Conservation (phyloP, 92 coral and sea anemone species). For the Pocillopora grandis region DNA sequence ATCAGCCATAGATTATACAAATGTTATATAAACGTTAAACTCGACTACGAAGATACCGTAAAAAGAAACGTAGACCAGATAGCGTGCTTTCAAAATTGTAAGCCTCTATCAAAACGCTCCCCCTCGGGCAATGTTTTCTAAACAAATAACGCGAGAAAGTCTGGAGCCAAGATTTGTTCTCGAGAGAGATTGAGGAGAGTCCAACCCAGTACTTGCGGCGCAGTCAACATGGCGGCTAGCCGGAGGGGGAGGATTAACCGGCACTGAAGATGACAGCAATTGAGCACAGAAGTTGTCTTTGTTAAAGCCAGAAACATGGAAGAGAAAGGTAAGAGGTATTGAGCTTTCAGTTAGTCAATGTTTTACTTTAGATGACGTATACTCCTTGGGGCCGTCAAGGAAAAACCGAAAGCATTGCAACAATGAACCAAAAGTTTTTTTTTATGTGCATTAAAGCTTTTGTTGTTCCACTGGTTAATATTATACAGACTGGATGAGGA, state of each 20-base stretch:
- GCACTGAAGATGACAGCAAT: not conserved
- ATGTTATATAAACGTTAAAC: constrained; percentile 13
- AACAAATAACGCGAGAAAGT: constrained; percentile 46
- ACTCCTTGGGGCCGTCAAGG: not conserved
- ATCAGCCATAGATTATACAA: constrained; percentile 56
- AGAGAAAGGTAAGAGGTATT: constrained; percentile 5
- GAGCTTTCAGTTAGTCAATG: not conserved
- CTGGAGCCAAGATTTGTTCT: constrained; percentile 32
- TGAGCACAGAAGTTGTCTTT: not conserved
- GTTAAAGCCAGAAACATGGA: constrained; percentile 21
- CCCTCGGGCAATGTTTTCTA: constrained; percentile 57
- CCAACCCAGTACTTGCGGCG: not conserved
- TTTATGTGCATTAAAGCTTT: too few species aligned
- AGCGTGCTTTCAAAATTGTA: constrained; percentile 35
- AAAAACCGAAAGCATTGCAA: too few species aligned
- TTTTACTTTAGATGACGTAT: not conserved
- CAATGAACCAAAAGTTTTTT: too few species aligned
- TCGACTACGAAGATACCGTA: constrained; percentile 25
- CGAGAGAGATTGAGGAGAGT: constrained; percentile 38
- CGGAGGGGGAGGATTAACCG: not conserved
- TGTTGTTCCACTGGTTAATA: too few species aligned
- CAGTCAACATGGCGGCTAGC: constrained; percentile 53
- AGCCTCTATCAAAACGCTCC: constrained; percentile 47
- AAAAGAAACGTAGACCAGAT: constrained; percentile 31
- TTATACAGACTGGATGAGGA: too few species aligned